Evolutionary conservation across 2,113 vertebrate species (phyloP).

Genomic region (Myotis davidii): DNA sequence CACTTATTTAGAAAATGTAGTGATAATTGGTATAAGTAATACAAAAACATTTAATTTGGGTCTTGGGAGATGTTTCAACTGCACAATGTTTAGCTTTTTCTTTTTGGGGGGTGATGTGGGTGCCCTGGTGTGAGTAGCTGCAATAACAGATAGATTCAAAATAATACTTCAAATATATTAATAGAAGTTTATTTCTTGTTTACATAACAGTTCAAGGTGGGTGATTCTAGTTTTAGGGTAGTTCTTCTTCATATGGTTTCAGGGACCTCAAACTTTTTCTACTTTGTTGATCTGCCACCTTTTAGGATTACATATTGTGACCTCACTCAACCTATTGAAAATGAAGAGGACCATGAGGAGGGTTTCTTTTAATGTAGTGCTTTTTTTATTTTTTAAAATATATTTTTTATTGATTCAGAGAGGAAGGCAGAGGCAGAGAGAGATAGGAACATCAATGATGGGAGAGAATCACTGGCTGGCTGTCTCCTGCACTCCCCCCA

Average conservation of each 20-base stretch:
- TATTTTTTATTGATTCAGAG: too few relatives aligned
- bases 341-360: not conserved
- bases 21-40: conserved; percentile 44
- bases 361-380: not conserved
- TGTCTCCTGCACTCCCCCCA: too few relatives aligned
- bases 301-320: not conserved
- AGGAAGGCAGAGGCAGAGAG: too few relatives aligned
- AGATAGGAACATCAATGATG: too few relatives aligned
- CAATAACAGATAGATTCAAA: not conserved
- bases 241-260: not conserved
- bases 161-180: not conserved
- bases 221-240: not conserved
- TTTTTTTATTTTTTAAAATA: too few relatives aligned
- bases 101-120: not conserved
- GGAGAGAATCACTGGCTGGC: too few relatives aligned
- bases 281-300: not conserved
- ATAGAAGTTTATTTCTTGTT: not conserved
- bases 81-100: conserved; percentile 1
- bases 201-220: not conserved
- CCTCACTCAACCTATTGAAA: not conserved
- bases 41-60: conserved; percentile 49
- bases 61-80: not conserved
- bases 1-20: conserved; percentile 54
- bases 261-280: not conserved
- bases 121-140: not conserved